Evolutionary conservation across 2,888 invertebrate genomes (phyloP).

Genomic region (Drosophila pseudotalamancana): DNA sequence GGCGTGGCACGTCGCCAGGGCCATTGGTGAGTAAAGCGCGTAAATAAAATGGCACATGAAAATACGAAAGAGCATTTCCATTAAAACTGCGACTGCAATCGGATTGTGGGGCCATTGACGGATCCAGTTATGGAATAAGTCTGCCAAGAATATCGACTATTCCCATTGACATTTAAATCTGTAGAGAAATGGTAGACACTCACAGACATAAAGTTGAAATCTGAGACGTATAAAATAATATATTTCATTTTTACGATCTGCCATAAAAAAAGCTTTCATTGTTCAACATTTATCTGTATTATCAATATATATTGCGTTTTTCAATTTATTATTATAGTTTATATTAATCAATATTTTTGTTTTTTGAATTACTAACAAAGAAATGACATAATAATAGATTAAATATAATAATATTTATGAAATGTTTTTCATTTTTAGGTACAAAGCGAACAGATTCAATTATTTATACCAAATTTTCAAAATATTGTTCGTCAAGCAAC

Average conservation of each 20-base stretch:
- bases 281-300: too few relatives aligned
- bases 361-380: not conserved
- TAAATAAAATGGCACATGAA: constrained; percentile 41
- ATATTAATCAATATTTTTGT: not conserved
- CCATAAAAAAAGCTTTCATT: too few relatives aligned
- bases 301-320: too few relatives aligned
- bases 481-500: not conserved
- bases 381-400: too few relatives aligned
- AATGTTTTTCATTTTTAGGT: too few relatives aligned
- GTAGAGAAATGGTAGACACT: not conserved
- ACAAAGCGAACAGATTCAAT: too few relatives aligned
- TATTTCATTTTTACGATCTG: too few relatives aligned
- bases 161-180: constrained; percentile 7
- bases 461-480: too few relatives aligned
- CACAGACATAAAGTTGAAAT: not conserved
- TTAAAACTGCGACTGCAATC: constrained; percentile 27
- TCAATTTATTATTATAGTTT: too few relatives aligned
- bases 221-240: not conserved
- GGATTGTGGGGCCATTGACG: constrained; percentile 16
- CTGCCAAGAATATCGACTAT: not conserved
- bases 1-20: constrained; percentile 29
- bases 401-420: too few relatives aligned
- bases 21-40: constrained; percentile 20
- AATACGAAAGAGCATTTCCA: constrained; percentile 29
- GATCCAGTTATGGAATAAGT: constrained; percentile 9